phyloP scores from a whole-genome alignment of 2,113 vertebrate species.

The Notiomystis cincta region DNA sequence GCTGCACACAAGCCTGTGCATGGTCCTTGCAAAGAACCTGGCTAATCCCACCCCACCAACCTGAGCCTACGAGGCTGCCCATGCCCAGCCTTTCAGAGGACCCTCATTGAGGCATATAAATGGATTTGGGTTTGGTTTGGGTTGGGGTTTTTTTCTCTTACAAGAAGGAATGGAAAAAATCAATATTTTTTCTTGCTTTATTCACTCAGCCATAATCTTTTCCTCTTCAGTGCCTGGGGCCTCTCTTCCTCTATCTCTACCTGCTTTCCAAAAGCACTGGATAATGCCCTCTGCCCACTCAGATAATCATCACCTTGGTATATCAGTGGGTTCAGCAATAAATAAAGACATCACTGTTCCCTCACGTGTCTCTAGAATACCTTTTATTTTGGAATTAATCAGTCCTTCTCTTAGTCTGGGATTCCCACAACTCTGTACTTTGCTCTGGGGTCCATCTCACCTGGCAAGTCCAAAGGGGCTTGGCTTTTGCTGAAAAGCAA shows the following conservation, averaged over 20 bases:
- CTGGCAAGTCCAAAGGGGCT: background rate
- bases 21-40: background rate
- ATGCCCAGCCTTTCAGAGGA: background rate
- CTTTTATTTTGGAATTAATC: background rate
- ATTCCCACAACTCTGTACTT: background rate
- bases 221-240: background rate
- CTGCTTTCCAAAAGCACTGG: background rate
- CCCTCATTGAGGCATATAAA: background rate
- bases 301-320: background rate
- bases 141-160: background rate
- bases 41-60: background rate
- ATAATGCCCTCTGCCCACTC: background rate
- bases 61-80: background rate
- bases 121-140: background rate
- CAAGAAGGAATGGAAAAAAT: background rate
- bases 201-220: background rate
- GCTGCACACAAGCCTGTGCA: background rate
- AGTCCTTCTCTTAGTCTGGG: background rate
- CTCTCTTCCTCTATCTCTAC: background rate
- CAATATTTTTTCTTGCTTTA: background rate
- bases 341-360: background rate
- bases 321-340: background rate
- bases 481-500: background rate
- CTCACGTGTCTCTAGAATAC: background rate
- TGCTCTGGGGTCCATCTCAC: background rate